Conservation (phyloP, 1,140 invertebrate species). For the Oedothorax gibbosus region DNA sequence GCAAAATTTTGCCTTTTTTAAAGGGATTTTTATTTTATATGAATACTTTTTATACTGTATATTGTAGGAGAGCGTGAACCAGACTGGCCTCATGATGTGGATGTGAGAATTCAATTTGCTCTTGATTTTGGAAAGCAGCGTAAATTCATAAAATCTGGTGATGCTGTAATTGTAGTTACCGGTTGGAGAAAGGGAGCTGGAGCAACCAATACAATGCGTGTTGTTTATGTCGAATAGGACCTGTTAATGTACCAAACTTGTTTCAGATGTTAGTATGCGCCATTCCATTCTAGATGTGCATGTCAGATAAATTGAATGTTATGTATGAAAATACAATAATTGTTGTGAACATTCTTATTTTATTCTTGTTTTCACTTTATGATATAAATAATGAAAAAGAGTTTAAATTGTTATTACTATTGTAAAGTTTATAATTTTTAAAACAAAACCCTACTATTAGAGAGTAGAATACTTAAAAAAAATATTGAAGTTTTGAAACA, state of each 20-base stretch:
- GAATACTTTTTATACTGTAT: neutral
- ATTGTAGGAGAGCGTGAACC: conserved; percentile 73
- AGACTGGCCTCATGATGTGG: conserved; percentile 96
- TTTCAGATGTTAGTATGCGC: conserved; percentile 4
- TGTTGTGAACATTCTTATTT: neutral
- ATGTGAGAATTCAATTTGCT: conserved; percentile 89
- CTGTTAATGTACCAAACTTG: neutral
- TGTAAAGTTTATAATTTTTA: neutral
- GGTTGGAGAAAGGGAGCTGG: conserved; percentile 74
- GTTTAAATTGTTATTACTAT: conserved; percentile 3
- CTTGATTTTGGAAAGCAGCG: conserved; percentile 85
- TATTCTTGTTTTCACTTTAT: neutral
- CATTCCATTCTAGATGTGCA: conserved; percentile 4
- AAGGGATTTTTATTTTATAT: too few relatives aligned
- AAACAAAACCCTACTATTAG: neutral
- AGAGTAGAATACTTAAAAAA: too few relatives aligned
- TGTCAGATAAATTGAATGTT: neutral
- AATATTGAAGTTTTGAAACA: too few relatives aligned
- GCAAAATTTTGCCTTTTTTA: neutral
- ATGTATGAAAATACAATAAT: conserved; percentile 12
- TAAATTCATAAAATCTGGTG: conserved; percentile 69
- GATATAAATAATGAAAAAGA: neutral
- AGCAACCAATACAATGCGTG: conserved; percentile 74
- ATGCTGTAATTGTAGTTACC: conserved; percentile 73
- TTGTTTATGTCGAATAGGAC: conserved; percentile 68